A percentile compares a stretch with the other conserved stretches of the same genome.
These are phyloP conservation scores for Cremastinae sp. DNA, from an alignment of 2,888 invertebrate species.

Conservation along the genomic window DNA sequence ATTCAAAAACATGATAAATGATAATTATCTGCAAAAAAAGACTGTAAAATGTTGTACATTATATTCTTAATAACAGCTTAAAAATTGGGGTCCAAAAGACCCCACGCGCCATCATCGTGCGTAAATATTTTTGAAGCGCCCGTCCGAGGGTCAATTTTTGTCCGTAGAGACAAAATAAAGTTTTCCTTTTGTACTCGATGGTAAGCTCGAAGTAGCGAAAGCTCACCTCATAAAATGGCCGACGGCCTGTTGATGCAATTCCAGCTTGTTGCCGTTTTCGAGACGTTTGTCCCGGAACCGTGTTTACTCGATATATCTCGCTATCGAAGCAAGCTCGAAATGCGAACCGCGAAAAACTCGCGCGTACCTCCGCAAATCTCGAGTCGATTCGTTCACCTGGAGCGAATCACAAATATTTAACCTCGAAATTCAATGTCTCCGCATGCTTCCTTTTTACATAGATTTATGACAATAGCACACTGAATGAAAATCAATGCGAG, in stretches of 20 bases:
- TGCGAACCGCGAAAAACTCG: not conserved
- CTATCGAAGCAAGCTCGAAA: slow-evolving; percentile 19
- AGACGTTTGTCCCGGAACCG: slow-evolving; percentile 71
- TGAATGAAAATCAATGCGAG: slow-evolving; percentile 30
- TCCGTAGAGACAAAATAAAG: not conserved
- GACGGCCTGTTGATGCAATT: slow-evolving; percentile 88
- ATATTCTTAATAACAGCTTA: no score
- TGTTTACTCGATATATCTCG: slow-evolving; percentile 20
- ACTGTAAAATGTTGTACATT: no score
- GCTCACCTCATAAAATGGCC: slow-evolving; percentile 88
- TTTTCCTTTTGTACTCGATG: no score
- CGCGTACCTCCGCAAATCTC: not conserved
- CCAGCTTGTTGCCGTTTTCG: slow-evolving; percentile 85
- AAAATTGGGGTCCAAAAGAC: no score
- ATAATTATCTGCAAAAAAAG: no score
- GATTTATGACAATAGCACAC: not conserved
- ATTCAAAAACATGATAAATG: no score
- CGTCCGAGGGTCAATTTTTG: no score
- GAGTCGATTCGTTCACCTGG: slow-evolving; percentile 13
- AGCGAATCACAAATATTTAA: not conserved
- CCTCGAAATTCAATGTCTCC: slow-evolving; percentile 1
- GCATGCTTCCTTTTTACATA: slow-evolving; percentile 14
- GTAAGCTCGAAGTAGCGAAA: no score
- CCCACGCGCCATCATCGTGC: no score
- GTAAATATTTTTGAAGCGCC: no score